A percentile compares a stretch with the other conserved stretches of the same genome.
These are phyloP conservation scores for Brachypteracias leptosomus DNA, from an alignment of 2,113 vertebrate genomes.

Conservation along the genomic window DNA sequence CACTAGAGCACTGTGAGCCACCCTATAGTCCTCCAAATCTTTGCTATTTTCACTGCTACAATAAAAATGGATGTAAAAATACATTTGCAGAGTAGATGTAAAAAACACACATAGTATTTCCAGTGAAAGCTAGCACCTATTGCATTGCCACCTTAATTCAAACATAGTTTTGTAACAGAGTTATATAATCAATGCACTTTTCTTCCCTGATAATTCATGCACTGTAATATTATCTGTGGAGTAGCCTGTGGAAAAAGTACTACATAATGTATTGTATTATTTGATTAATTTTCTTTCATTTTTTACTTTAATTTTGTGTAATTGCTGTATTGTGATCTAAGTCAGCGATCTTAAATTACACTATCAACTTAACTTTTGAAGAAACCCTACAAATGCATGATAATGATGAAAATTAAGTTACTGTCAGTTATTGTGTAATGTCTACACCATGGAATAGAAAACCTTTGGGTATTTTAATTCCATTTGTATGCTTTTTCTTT, in stretches of 20 bases:
- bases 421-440: background rate
- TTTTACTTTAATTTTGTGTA: conserved; percentile 37
- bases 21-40: background rate
- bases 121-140: background rate
- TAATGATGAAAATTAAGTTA: background rate
- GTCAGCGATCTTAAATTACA: conserved; percentile 20
- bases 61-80: background rate
- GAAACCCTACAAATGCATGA: background rate
- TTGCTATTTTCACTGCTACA: background rate
- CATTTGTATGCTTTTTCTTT: background rate
- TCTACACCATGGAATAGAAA: background rate
- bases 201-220: background rate
- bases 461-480: background rate
- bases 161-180: background rate
- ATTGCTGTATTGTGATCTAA: conserved; percentile 40
- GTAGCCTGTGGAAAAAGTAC: background rate
- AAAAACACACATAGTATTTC: background rate
- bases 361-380: conserved; percentile 43
- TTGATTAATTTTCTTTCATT: conserved; percentile 36
- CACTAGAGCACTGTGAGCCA: background rate
- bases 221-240: background rate
- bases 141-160: background rate
- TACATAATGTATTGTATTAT: background rate
- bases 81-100: background rate
- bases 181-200: background rate